phyloP scores from a whole-genome alignment of 2,797 vertebrate species.

The Scomberomorus guttatus region DNA sequence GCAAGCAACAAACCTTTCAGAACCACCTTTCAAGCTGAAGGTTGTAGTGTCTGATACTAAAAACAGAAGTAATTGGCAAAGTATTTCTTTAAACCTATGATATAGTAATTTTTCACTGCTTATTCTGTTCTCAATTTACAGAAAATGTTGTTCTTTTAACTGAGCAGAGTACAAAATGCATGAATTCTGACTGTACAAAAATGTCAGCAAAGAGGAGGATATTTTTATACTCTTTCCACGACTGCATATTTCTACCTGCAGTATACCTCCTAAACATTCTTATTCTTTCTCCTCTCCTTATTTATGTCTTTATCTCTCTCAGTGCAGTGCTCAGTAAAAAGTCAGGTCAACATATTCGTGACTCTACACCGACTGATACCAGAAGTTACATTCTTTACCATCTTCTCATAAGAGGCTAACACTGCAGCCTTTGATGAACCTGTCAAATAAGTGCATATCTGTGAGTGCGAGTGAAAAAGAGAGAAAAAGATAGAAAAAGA shows the following conservation, averaged over 20 bases:
- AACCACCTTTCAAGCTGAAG: not conserved
- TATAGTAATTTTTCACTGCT: not conserved
- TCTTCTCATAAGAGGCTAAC: constrained; percentile 3
- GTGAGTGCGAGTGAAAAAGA: not conserved
- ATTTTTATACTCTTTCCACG: not conserved
- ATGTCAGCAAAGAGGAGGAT: not conserved
- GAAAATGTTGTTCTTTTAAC: not conserved
- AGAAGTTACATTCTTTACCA: constrained; percentile 25
- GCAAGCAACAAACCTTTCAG: not conserved
- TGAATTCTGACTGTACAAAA: constrained; percentile 2
- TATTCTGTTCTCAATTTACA: constrained; percentile 7
- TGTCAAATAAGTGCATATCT: constrained; percentile 25
- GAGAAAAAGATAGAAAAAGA: not conserved
- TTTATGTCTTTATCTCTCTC: constrained; percentile 18
- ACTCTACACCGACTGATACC: constrained; percentile 21
- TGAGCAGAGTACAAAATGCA: constrained; percentile 1
- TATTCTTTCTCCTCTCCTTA: constrained; percentile 14
- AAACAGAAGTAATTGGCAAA: not conserved
- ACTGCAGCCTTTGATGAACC: constrained; percentile 15
- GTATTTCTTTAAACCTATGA: not conserved
- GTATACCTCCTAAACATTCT: not conserved
- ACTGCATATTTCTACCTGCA: constrained; percentile 21
- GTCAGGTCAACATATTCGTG: constrained; percentile 16
- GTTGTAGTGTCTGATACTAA: not conserved
- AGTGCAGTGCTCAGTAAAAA: constrained; percentile 6